These are phyloP conservation scores for Chaetoderma sp. DNA, from an alignment of 2,888 invertebrate species.

Conservation along the genomic window DNA sequence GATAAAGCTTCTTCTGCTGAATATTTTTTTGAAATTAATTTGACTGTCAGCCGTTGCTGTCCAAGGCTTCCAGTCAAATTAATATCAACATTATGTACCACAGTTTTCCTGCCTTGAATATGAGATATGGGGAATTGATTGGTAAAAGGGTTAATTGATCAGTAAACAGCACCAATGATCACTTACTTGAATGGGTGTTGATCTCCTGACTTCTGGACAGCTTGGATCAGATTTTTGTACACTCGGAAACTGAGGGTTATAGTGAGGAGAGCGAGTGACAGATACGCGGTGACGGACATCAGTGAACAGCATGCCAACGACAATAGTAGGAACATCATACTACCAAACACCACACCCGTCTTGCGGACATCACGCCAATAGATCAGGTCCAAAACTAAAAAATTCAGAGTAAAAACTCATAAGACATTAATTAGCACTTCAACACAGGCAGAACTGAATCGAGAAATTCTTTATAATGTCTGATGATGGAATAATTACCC, in stretches of 20 bases:
- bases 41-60: too few relatives aligned
- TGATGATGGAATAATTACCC: background rate
- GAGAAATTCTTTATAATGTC: too few relatives aligned
- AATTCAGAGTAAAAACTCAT: constrained; percentile 1
- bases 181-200: constrained; percentile 98
- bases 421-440: too few relatives aligned
- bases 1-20: too few relatives aligned
- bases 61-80: too few relatives aligned
- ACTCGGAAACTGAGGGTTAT: constrained; percentile 94
- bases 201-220: constrained; percentile 93
- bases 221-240: constrained; percentile 94
- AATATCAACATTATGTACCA: too few relatives aligned
- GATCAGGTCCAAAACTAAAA: constrained; percentile 84
- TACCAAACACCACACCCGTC: constrained; percentile 93
- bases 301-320: constrained; percentile 95
- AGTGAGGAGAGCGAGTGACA: constrained; percentile 85
- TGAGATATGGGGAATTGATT: too few relatives aligned
- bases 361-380: constrained; percentile 98
- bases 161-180: too few relatives aligned
- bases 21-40: too few relatives aligned
- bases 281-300: constrained; percentile 94
- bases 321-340: constrained; percentile 87
- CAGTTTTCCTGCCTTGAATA: too few relatives aligned
- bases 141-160: too few relatives aligned
- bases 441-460: too few relatives aligned